These are phyloP conservation scores for Haemorhous mexicanus DNA, from an alignment of 2,113 vertebrate genomes.

Conservation along the genomic window DNA sequence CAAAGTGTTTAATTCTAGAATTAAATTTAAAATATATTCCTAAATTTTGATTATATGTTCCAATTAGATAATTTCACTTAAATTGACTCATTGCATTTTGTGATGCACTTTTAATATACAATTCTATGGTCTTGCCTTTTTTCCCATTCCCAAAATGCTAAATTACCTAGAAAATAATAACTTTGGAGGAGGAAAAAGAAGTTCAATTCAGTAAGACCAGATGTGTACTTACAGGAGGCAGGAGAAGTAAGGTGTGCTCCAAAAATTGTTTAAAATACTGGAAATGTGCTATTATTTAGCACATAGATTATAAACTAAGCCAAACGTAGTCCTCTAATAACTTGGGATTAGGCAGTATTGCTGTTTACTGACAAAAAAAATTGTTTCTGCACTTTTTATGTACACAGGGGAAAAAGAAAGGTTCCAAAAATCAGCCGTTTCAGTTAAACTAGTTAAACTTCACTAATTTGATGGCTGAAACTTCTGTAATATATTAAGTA, in stretches of 20 bases:
- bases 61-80: background rate
- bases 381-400: background rate
- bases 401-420: background rate
- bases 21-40: background rate
- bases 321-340: background rate
- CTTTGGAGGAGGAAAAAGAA: background rate
- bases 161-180: background rate
- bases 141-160: background rate
- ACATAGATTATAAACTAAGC: background rate
- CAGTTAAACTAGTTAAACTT: background rate
- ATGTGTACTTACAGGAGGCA: background rate
- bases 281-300: background rate
- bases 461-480: background rate
- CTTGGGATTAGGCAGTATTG: background rate
- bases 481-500: background rate
- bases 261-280: background rate
- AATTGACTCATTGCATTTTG: background rate
- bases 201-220: background rate
- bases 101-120: background rate
- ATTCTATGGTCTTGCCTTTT: background rate
- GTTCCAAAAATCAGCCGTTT: background rate
- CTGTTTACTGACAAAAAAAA: background rate
- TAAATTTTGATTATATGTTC: background rate
- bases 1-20: background rate
- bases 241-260: rapidly evolving